Evolutionary conservation across 1,140 invertebrate species (phyloP), one percentile per base, ranked within the genome.

Genomic region (Euschistus heros): DNA sequence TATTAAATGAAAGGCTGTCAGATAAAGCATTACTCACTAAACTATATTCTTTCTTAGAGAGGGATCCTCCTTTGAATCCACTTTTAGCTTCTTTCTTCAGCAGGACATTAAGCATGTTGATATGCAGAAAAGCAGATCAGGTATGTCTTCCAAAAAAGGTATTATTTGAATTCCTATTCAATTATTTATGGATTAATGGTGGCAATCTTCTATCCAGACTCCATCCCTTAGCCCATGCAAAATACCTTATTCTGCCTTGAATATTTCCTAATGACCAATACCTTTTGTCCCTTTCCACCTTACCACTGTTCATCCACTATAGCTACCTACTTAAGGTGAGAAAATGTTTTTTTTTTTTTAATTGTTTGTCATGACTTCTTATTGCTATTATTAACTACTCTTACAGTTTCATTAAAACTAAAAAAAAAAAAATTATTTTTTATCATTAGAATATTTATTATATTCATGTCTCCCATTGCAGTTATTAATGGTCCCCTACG

Each of bases 11-110:
- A 77, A 86, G 85, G 69, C 78, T 97, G 67, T 88, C 89, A 61
- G 86, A 92, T 72, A 80, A 86, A 70, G 76, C 78, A 65, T 81
- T 93, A 67, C 80, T 97, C 71, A 81, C 86, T 69, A 87, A 91
- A 74, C 79, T 98, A 55, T 97, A 92, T 78, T 84, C 85, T 70
- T 97, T 96, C 80, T 80, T 96, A 69, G 87, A 94, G 75, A 82
- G 82, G 63, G 86, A 92, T 66, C 83, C 89, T 73, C 88, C 89
- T 42, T 80, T 97, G 54, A 97, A 98, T 81, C 92, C 94, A 66
- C 78, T 98, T 62, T 81, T 97, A 71, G 92, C 94, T 42, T 95
- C 92, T 69, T 97, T 94, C 82, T 95, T 96, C 79, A 94, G 90
- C 76, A 94, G 94, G 83, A 92, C 91, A 62, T 84, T 97, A 75